Evolutionary conservation across 2,113 vertebrate species (phyloP).

Genomic region (Chlamydotis undulata): DNA sequence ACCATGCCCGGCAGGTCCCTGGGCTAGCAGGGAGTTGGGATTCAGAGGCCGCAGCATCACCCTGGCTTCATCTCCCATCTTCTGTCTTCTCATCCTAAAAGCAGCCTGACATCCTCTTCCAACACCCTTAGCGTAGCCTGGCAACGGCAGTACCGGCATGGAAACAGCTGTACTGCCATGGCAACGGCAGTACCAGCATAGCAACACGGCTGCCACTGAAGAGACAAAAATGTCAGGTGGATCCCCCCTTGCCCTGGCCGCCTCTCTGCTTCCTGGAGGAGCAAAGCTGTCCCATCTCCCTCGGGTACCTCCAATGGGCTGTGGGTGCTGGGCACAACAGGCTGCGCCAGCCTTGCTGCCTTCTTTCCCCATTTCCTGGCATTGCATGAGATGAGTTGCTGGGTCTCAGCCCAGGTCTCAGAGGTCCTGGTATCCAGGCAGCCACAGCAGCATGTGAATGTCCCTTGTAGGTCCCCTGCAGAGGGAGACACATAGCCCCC

Average conservation of each 20-base stretch:
- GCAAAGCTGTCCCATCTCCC: neutral
- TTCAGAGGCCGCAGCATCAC: neutral
- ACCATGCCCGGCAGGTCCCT: neutral
- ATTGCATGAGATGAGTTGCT: neutral
- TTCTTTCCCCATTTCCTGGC: neutral
- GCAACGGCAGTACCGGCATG: slow-evolving; percentile 25
- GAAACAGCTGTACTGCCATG: neutral
- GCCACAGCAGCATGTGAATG: neutral
- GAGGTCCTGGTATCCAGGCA: neutral
- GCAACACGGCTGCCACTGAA: neutral
- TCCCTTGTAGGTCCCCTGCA: fast-evolving
- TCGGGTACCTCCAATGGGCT: neutral
- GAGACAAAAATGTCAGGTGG: neutral
- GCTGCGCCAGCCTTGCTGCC: neutral
- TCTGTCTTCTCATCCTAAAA: neutral
- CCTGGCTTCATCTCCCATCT: fast-evolving
- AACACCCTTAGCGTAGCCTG: neutral
- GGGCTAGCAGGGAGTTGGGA: neutral
- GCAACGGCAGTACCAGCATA: neutral
- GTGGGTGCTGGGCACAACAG: fast-evolving
- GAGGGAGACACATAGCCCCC: neutral
- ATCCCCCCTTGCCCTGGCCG: fast-evolving
- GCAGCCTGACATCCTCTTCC: neutral
- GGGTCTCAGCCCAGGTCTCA: neutral
- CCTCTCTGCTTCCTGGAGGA: neutral